Base-by-base conservation (phyloP, 1,140 invertebrate genomes). In the Leptoteleia sp. region DNA sequence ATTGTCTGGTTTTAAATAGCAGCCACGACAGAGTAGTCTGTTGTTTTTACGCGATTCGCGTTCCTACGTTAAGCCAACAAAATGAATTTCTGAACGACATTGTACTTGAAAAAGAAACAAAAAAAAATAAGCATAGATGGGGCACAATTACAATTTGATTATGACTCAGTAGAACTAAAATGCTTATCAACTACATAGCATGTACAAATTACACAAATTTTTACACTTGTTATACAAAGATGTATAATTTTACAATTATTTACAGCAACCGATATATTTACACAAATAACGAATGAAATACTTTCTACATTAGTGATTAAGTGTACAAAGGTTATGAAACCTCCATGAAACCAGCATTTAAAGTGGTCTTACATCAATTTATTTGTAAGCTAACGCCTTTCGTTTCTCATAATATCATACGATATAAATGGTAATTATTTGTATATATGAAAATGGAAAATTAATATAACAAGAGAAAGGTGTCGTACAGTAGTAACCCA, bases 141-240 rank as follows among this genome's bases (percentile, higher is more conserved):
- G 8, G 12, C 25, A 47, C 13, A 29, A 9, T 47, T 13, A 31
- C 25, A 25, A 3, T 25, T n/a, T 15, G 13, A 12, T 1, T 15
- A 47, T 29, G 5, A 19, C 29, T 31, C 33, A 48, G 22, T 3
- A 7, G n/a, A 35, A 11, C 47, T 50, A 35, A 55, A 38, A 29
- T 17, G 31, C 54, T 59, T 59, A 59, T 59, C 3, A 59, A 59
- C 54, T 59, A 59, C 40, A 59, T 47, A 40, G n/a, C 29, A 47
- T 35, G 19, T 61, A 61, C 57, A 62, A 38, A 48, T 62, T 45
- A 19, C 11, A 57, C 35, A 57, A 2, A 57, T 27, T 29, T 59
- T 31, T 43, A 59, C 33, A 54, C n/a, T 54, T 22, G 50, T 25
- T 38, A 27, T 54, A 54, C 40, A 62, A 38, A 48, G 7, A 11